Base-by-base conservation (phyloP, 1,140 invertebrate species). In the Pemphigus obesinymphae region DNA sequence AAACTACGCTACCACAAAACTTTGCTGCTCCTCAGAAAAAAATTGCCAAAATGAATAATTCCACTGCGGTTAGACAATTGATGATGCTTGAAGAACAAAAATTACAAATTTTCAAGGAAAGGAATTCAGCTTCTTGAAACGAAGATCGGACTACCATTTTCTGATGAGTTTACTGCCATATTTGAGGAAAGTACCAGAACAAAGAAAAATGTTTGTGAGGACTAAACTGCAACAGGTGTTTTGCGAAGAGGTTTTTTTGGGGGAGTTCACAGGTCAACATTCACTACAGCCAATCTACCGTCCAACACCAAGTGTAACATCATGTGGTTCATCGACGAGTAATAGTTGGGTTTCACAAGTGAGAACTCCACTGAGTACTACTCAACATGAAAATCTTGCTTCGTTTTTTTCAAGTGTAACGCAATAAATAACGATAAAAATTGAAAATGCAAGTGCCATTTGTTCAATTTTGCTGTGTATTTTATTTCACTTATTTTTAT, bases 121-220 rank as follows among this genome's bases (percentile, higher is more conserved):
- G 17, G 26, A 61, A 61, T 61, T 61, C 55, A 61, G 26, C 55
- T 29, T 61, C 55, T 61, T 26, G 55, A 61, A 76, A 53, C 26
- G 15, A 53, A 31, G 72, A 76, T 53, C 13, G 26, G 72, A 76
- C 20, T 53, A 76, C 29, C 72, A 76, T 31, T 76, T 76, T 29
- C 40, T 76, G 2, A 50, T 76, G 72, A 76, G 45, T n/a, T 48
- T 75, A 40, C 23, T 75, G 72, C 72, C 72, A 45, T 75, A 48
- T 48, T 48, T 50, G 34, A 40, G 23, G 26, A 31, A 43, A 43
- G 23, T 75, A 48, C 72, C 72, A 23, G 72, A 50, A 31, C 29
- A 75, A 31, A 43, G 72, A 50, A 50, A 75, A 48, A 75, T 75
- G 72, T 29, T 43, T 29, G 72, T 75, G 20, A 43, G 72, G 15